These are phyloP conservation scores for Rosalia funebris DNA, from an alignment of 2,888 invertebrate species.

Conservation along the genomic window DNA sequence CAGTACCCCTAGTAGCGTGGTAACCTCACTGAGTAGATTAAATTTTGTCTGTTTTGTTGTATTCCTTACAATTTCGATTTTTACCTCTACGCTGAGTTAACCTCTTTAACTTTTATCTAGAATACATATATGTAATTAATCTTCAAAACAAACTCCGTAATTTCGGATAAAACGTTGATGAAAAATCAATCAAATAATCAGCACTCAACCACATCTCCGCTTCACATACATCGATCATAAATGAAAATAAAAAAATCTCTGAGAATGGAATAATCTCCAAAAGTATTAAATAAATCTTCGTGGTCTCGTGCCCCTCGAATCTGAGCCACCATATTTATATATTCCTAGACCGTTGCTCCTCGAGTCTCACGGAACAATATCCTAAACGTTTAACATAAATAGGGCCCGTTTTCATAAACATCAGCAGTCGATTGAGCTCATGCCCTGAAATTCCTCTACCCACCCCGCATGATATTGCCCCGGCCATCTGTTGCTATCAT, in stretches of 20 bases:
- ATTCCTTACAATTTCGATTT: too few relatives aligned
- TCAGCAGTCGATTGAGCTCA: conserved; percentile 14
- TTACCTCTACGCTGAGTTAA: too few relatives aligned
- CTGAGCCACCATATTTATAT: not conserved
- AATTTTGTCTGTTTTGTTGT: too few relatives aligned
- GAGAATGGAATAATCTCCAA: not conserved
- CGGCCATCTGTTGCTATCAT: conserved; percentile 44
- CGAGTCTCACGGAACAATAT: conserved; percentile 1
- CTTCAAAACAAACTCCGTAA: too few relatives aligned
- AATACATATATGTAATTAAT: too few relatives aligned
- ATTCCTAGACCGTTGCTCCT: not conserved
- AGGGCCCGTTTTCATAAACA: conserved; percentile 23
- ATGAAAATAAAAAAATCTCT: not conserved
- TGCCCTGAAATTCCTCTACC: conserved; percentile 2
- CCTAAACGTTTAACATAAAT: conserved; percentile 15
- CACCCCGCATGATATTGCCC: conserved; percentile 22
- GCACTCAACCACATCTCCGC: too few relatives aligned
- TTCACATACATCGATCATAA: too few relatives aligned
- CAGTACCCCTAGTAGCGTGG: too few relatives aligned
- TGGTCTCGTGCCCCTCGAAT: conserved; percentile 1
- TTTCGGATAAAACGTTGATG: too few relatives aligned
- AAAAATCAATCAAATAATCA: too few relatives aligned
- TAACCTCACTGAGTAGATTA: too few relatives aligned
- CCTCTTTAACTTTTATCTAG: too few relatives aligned
- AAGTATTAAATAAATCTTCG: conserved; percentile 1